phyloP scores from a whole-genome alignment of 2,888 invertebrate species.

The Aethes cnicana region DNA sequence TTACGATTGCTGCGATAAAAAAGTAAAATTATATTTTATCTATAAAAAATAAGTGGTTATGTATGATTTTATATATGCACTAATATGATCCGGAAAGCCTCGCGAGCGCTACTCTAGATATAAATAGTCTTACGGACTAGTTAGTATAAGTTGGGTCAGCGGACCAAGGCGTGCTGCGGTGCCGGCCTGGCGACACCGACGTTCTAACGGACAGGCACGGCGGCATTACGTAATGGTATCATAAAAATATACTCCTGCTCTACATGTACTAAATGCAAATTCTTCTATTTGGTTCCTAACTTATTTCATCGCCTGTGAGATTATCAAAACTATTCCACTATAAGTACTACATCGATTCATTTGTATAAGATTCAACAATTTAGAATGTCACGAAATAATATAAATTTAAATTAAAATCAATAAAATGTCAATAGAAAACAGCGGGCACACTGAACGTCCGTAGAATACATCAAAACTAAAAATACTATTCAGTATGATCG shows the following conservation, averaged over 20 bases:
- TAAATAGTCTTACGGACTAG: conserved; percentile 26
- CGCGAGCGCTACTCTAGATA: conserved; percentile 25
- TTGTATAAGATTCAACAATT: conserved; percentile 31
- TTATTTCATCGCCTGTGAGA: conserved; percentile 59
- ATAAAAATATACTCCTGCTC: conserved; percentile 43
- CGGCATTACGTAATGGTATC: conserved; percentile 52
- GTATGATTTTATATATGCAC: too few relatives aligned
- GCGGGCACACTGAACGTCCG: conserved; percentile 47
- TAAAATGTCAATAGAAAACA: conserved; percentile 53
- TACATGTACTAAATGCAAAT: conserved; percentile 73
- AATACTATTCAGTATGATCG: conserved; percentile 50
- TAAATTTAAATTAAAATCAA: conserved; percentile 31
- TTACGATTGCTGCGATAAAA: too few relatives aligned
- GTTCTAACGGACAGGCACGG: conserved; percentile 69
- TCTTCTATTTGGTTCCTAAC: conserved; percentile 67
- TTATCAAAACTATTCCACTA: conserved; percentile 45
- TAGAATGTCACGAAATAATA: conserved; percentile 29
- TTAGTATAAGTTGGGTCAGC: conserved; percentile 24
- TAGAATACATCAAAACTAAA: conserved; percentile 55
- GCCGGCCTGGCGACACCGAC: conserved; percentile 44
- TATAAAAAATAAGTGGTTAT: too few relatives aligned
- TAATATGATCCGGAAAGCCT: not conserved
- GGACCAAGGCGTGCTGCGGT: conserved; percentile 38
- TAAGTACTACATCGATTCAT: conserved; percentile 18
- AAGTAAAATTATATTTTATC: too few relatives aligned